Evolutionary conservation across 2,888 invertebrate species (phyloP).

Genomic region (Sclerodermus sp.): DNA sequence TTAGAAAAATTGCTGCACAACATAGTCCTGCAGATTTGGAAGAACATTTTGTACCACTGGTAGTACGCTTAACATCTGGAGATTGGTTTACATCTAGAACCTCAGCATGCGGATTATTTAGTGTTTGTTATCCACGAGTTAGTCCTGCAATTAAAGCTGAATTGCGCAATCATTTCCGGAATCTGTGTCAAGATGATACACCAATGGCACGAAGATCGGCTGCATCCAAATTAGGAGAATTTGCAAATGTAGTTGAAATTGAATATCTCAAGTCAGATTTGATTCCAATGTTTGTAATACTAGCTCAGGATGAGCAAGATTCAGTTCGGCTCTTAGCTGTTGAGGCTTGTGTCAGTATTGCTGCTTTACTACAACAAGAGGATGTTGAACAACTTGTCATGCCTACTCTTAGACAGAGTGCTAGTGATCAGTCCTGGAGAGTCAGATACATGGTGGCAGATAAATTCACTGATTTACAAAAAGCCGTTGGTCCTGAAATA

Average conservation of each 20-base stretch:
- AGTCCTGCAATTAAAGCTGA: conserved; percentile 69
- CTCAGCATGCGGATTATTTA: conserved; percentile 90
- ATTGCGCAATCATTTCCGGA: conserved; percentile 85
- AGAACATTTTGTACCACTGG: conserved; percentile 92
- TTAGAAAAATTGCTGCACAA: conserved; percentile 80
- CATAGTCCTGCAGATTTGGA: conserved; percentile 93
- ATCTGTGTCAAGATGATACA: conserved; percentile 96
- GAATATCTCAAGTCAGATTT: conserved; percentile 96
- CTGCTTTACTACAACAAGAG: conserved; percentile 78
- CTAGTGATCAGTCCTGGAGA: conserved; percentile 83
- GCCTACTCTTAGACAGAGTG: conserved; percentile 91
- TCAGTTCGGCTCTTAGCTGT: conserved; percentile 96
- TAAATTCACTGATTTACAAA: conserved; percentile 86
- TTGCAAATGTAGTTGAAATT: conserved; percentile 94
- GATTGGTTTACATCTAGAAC: conserved; percentile 97
- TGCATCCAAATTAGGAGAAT: conserved; percentile 95
- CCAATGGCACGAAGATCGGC: conserved; percentile 99
- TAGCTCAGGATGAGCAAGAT: conserved; percentile 97
- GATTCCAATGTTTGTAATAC: conserved; percentile 93
- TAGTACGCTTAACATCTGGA: conserved; percentile 88
- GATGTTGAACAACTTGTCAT: conserved; percentile 91
- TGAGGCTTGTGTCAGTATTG: conserved; percentile 96
- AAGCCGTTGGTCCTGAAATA: conserved; percentile 95
- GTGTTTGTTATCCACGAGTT: conserved; percentile 74
- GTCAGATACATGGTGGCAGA: conserved; percentile 89